These are phyloP conservation scores for Acrobeloides nanus DNA, from an alignment of 2,888 invertebrate species.

Conservation along the genomic window DNA sequence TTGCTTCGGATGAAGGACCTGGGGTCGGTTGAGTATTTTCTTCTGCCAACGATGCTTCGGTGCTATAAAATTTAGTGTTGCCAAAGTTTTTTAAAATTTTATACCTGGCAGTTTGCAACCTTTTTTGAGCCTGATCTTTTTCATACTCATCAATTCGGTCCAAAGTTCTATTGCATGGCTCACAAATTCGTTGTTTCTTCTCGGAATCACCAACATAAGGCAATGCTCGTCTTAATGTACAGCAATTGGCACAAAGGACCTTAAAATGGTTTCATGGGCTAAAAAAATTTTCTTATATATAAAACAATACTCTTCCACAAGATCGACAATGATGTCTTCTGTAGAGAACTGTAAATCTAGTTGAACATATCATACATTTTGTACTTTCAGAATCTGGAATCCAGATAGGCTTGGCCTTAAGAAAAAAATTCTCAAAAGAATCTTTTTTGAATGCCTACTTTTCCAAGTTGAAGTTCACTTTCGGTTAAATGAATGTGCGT, in stretches of 20 bases:
- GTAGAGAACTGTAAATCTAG: slow-evolving; percentile 72
- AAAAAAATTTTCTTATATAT: slow-evolving; percentile 29
- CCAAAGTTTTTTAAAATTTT: neutral
- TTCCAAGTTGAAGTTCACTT: slow-evolving; percentile 47
- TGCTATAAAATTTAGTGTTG: neutral
- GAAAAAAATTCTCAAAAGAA: neutral
- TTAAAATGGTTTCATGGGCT: slow-evolving; percentile 23
- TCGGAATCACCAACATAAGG: slow-evolving; percentile 29
- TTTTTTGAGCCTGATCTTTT: slow-evolving; percentile 9
- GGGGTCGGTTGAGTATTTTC: slow-evolving; percentile 1
- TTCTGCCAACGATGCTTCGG: neutral
- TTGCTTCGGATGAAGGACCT: neutral
- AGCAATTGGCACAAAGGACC: slow-evolving; percentile 30
- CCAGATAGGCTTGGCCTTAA: slow-evolving; percentile 10
- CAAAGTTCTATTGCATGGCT: slow-evolving; percentile 40
- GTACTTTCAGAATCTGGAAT: slow-evolving; percentile 69
- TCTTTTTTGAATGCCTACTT: slow-evolving; percentile 26
- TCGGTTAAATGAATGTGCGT: slow-evolving; percentile 39
- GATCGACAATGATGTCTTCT: slow-evolving; percentile 63
- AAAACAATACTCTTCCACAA: slow-evolving; percentile 47
- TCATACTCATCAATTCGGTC: slow-evolving; percentile 40
- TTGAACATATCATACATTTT: slow-evolving; percentile 74
- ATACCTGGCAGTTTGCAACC: neutral
- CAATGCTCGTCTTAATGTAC: slow-evolving; percentile 16
- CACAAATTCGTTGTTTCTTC: slow-evolving; percentile 40